phyloP scores from a whole-genome alignment of 2,888 invertebrate genomes.

The Arge pagana region DNA sequence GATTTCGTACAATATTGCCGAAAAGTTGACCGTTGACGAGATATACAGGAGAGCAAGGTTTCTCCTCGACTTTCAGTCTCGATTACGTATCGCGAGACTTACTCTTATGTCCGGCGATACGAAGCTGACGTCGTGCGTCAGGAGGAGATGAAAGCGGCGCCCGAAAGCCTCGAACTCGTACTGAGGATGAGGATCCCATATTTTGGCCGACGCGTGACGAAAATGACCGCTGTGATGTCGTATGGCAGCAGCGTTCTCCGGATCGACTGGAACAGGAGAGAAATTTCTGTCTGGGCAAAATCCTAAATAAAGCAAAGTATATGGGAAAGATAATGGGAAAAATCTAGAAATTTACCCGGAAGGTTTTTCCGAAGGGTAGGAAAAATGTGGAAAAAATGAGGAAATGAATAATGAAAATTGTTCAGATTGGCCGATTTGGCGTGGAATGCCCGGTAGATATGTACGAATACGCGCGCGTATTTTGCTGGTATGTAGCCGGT shows the following conservation, averaged over 20 bases:
- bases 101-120: slow-evolving; percentile 63
- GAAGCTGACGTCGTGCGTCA: slow-evolving; percentile 62
- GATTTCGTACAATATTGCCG: no score
- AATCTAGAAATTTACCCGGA: slow-evolving; percentile 3
- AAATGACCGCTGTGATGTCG: slow-evolving; percentile 69
- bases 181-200: slow-evolving; percentile 76
- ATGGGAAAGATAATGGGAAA: slow-evolving; percentile 14
- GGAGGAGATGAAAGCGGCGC: slow-evolving; percentile 59
- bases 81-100: no score
- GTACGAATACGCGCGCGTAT: no score
- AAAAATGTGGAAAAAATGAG: neutral
- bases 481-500: no score
- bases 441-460: no score
- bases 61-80: no score
- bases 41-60: no score
- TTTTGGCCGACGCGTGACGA: slow-evolving; percentile 64
- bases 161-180: slow-evolving; percentile 73
- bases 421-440: no score
- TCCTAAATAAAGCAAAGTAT: no score
- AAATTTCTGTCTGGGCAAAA: no score
- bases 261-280: slow-evolving; percentile 36
- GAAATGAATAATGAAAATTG: slow-evolving; percentile 5
- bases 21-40: no score
- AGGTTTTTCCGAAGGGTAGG: neutral
- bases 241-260: slow-evolving; percentile 35